Base-by-base conservation (phyloP, 2,888 invertebrate genomes). In the Nomada lathburiana region DNA sequence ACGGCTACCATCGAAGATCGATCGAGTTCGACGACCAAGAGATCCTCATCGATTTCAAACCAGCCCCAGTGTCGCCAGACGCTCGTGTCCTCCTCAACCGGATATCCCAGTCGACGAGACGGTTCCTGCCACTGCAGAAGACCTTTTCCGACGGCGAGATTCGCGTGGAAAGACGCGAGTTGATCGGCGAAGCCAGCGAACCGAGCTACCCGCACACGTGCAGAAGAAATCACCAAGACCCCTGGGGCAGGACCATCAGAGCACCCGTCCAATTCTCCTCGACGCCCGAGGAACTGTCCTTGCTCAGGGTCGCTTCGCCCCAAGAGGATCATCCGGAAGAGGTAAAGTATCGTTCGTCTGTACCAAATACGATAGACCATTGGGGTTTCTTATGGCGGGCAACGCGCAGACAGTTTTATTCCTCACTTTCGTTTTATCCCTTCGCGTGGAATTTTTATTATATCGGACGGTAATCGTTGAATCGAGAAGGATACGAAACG, bases 1-100 rank as follows among this genome's bases (percentile, higher is more conserved):
- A 85, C 79, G 84, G 79, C 72, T 36, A 7, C 36, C 85, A 84
- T 42, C 88, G 84, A 71, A 90, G 83, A 53, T 89, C 88, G 64
- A 95, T 95, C 92, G 95, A 96, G 84, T 95, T 96, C 88, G 96
- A 96, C 90, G 96, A 97, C 92, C 96, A 96, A 88, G 98, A 98
- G 94, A 98, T 98, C 76, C 96, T 98, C 83, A 98, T 98, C 86
- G 97, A 98, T 92, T 98, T 98, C 92, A 97, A 98, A 94, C 98
- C 98, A 9, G 96, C 96, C 70, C 95, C 95, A 60, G 95, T 96
- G 86, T 96, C 96, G 23, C 96, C 96, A 71, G 96, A 96, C 70
- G 95, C 95, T 71, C 95, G 96, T 80, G 91, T 90, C 23, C 90
- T 92, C 64, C 90, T 94, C 13, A 91, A 91, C 77, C 90, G 91